Base-by-base conservation (phyloP, 2,888 invertebrate species). In the Drosophila mettleri region DNA sequence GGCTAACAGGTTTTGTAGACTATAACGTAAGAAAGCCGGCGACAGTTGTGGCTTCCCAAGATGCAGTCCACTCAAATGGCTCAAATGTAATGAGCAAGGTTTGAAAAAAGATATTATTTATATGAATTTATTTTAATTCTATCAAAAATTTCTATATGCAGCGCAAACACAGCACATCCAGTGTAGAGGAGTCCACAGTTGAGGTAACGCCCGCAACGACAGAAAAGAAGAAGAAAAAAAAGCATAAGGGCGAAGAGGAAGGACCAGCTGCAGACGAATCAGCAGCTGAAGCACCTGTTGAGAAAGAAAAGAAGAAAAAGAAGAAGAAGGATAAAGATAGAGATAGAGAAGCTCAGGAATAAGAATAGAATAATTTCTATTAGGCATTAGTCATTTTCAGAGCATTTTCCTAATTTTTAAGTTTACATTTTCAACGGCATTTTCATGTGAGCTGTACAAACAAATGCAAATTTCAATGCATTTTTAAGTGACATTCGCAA, bases 1-100 rank as follows among this genome's bases (percentile, higher is more conserved):
- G 98, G 98, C 89, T 96, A 33, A 94, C 95, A 24, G 94, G 95
- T 69, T 97, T 96, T 78, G 94, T 95, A 0, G 96, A 96, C 86
- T 95, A 94, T 86, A 90, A 76, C 80, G 89, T 89, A 24, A 90
- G 86, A 45, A 89, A 90, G 52, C 67, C 88, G 22, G 75, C 84
- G 8, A 81, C 85, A 22, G 87, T 86, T n/a, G 76, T 49, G 5
- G 69, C 69, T 3, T 79, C 76, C 18, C 76, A 78, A 24, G 61
- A 38, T 22, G 63, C 39, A 2, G 14, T 59, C 0, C 80, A 83
- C 16, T 33, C 74, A 10, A 91, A 91, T 39, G 93, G 93, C 3
- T 93, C 71, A 5, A 65, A 43, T 38, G 86, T 88, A n/a, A 5
- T 62, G 16, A 85, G 80, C 64, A 92, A 94, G 61, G 92, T 93